Conservation (phyloP, 2,797 vertebrate species). For the Brachyalestes nurse region DNA sequence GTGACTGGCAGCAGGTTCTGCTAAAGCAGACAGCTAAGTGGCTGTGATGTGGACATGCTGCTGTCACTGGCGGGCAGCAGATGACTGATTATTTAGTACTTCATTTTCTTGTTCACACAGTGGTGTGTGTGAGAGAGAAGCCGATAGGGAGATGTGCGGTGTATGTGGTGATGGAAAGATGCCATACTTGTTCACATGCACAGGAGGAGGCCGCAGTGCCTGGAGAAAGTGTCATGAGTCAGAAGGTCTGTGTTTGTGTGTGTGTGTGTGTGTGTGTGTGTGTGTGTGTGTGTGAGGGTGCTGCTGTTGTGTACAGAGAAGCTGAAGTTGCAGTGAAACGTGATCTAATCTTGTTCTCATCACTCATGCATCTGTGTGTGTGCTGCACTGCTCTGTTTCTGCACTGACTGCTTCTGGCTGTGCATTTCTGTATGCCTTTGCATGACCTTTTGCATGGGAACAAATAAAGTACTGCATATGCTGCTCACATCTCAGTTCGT, state of each 20-base stretch:
- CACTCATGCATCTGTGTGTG: neutral
- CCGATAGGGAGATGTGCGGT: neutral
- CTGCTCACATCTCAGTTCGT: neutral
- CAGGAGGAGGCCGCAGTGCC: neutral
- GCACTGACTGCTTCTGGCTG: neutral
- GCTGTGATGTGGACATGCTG: neutral
- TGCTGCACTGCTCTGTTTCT: neutral
- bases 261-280: neutral
- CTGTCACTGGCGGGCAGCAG: slow-evolving; percentile 4
- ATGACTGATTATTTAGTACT: slow-evolving; percentile 1
- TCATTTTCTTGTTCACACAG: neutral
- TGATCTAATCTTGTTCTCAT: slow-evolving; percentile 11
- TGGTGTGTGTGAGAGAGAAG: neutral
- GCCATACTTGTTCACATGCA: slow-evolving; percentile 3
- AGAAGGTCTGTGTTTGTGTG: neutral
- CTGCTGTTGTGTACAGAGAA: neutral
- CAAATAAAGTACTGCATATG: neutral
- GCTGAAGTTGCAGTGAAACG: neutral
- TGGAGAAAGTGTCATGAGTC: slow-evolving; percentile 12
- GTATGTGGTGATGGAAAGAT: slow-evolving; percentile 3
- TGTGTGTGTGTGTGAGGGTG: neutral
- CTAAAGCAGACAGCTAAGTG: neutral
- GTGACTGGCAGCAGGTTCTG: neutral
- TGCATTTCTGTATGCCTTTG: neutral
- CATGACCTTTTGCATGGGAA: neutral